Evolutionary conservation across 53 echinoderm and acorn worm genomes (phyloP), one percentile per base, ranked within the genome.

Genomic region (Luidia sarsii): DNA sequence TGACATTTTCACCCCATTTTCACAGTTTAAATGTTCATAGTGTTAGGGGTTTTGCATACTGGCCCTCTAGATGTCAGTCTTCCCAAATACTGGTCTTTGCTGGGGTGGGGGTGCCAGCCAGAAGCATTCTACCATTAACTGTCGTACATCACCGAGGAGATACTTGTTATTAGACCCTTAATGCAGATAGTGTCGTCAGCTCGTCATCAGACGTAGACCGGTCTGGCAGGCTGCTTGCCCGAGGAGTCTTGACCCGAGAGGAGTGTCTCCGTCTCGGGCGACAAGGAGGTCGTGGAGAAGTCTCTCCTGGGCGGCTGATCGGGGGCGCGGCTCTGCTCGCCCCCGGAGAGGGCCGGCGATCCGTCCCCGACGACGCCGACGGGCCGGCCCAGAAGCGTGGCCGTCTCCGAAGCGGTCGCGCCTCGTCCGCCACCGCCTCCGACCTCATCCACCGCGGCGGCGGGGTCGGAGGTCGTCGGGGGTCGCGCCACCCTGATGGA

Each of bases 401-500:
- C 15, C 46, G 14, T 61, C 31, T 72, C 72, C 22, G 20, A 18
- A 2, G 56, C 32, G 21, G 23, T n/a, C 9, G 27, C 27, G 27
- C 0, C 10, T 11, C 39, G 33, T 15, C 29, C 39, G n/a, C 5
- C 48, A 14, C 61, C 23, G 7, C 19, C 60, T 55, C 57, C 57
- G 74, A 74, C 57, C 57, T 74, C 39, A n/a, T n/a, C n/a, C n/a
- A n/a, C n/a, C 41, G 6, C 6, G 19, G 77, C 10, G 77, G 61
- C 61, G 21, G 9, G 7, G 20, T 48, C 14, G 33, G 48, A 61
- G 46, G 59, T 48, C 21, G 45, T 16, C 0, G 20, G 24, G 39
- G 77, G 60, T 3, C 77, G 60, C 1, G 46, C 41, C 31, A 59
- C 77, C 32, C 39, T 77, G 48, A 77, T 77, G 59, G 77, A 77